These are phyloP conservation scores for Drosophila bipectinata DNA, from an alignment of 1,140 invertebrate genomes.

Conservation along the genomic window DNA sequence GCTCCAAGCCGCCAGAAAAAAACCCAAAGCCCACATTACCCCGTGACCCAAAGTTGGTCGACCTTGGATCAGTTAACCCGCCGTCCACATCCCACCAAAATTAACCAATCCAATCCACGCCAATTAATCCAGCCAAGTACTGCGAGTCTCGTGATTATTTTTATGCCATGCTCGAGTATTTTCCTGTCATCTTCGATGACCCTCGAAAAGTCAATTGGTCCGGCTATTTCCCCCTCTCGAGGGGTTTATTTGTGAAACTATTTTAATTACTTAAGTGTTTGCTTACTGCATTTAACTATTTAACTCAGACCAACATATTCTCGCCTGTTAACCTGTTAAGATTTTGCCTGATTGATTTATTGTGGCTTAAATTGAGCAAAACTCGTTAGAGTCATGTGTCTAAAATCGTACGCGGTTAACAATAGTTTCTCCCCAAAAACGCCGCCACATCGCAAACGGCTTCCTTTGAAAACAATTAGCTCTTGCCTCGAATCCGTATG, in stretches of 20 bases:
- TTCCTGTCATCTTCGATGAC: constrained; percentile 48
- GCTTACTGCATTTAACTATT: constrained; percentile 40
- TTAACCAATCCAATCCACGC: constrained; percentile 16
- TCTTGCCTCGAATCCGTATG: not conserved
- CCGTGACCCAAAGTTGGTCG: constrained; percentile 35
- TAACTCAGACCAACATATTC: constrained; percentile 30
- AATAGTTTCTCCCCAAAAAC: constrained; percentile 3
- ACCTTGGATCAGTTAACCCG: constrained; percentile 28
- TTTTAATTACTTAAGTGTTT: constrained; percentile 47
- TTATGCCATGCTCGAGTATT: constrained; percentile 27
- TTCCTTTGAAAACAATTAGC: not conserved
- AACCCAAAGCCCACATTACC: constrained; percentile 42
- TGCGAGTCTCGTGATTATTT: constrained; percentile 36
- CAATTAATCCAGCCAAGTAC: constrained; percentile 28
- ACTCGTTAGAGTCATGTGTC: constrained; percentile 35
- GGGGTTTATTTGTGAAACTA: constrained; percentile 14
- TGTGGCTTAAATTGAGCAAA: constrained; percentile 17
- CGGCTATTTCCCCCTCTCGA: constrained; percentile 27
- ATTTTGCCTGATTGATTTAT: constrained; percentile 42
- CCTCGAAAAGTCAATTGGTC: constrained; percentile 53
- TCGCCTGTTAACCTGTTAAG: constrained; percentile 23
- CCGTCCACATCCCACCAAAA: constrained; percentile 2
- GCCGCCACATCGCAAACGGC: not conserved
- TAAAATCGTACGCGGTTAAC: constrained; percentile 11
- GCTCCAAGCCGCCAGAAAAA: not conserved